phyloP scores from a whole-genome alignment of 2,113 vertebrate species.

The Colaptes auratus region DNA sequence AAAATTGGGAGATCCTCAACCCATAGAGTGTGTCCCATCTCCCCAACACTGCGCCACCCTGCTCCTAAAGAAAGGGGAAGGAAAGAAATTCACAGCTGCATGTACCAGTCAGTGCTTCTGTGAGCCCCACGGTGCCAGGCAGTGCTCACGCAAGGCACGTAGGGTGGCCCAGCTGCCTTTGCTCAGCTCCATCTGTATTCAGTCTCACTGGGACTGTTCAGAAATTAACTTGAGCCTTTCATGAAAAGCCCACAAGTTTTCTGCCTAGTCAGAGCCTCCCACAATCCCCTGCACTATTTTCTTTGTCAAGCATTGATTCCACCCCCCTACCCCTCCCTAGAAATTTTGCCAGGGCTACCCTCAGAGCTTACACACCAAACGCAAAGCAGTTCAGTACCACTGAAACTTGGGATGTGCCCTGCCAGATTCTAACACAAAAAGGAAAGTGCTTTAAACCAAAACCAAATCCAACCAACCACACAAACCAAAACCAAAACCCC shows the following conservation, averaged over 20 bases:
- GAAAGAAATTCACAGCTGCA: rapidly evolving
- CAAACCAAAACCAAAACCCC: too few relatives aligned
- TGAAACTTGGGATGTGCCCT: not conserved
- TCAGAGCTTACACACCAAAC: not conserved
- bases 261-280: not conserved
- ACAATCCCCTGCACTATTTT: not conserved
- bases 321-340: too few relatives aligned
- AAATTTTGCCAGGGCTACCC: not conserved
- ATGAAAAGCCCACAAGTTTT: not conserved
- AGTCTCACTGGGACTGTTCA: not conserved
- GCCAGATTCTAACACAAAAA: not conserved
- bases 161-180: not conserved
- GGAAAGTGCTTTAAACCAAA: not conserved
- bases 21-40: rapidly evolving
- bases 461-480: not conserved
- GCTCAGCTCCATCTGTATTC: rapidly evolving
- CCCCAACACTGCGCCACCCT: too few relatives aligned
- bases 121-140: rapidly evolving
- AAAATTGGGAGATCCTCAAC: not conserved
- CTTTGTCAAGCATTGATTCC: not conserved
- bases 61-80: not conserved
- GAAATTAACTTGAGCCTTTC: not conserved
- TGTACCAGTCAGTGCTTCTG: rapidly evolving
- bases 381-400: rapidly evolving
- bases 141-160: rapidly evolving